Evolutionary conservation across 2,113 vertebrate genomes (phyloP), one percentile per base, ranked within the genome.

Genomic region (Plotosus lineatus): DNA sequence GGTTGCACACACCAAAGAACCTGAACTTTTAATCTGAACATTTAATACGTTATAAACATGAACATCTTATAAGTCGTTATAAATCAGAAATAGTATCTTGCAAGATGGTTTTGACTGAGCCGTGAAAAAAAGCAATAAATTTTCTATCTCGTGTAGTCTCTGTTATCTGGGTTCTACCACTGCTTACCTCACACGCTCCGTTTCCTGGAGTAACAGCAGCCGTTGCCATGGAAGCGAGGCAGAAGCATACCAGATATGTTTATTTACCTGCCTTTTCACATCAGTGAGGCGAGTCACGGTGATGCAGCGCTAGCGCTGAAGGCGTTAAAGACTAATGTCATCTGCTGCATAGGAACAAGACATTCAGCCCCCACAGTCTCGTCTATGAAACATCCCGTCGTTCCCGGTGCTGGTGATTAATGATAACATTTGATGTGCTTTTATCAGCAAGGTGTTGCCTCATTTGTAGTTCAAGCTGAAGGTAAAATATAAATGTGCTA

Each of bases 191-290:
- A 75, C 50, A 83, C 79, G 71, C 81, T 72, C 78, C 1, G 85
- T 81, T 68, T 82, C 85, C 78, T n/a, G 4, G 53, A 78, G 77
- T 60, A 82, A 81, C 83, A 8, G 81, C 42, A 33, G 60, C 75
- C 1, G 83, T 87, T 87, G 78, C 81, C 78, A 87, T 83, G 81
- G 83, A 26, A 85, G 56, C 81, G 17, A 56, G 55, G 56, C 19
- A n/a, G n/a, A 38, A 61, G 73, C 17, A 50, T 82, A 44, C 23
- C 26, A 68, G 69, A 75, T 50, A 68, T 87, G 78, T 78, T 83
- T 80, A 87, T 85, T 84, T 83, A 75, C 48, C 75, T 26, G 17
- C 33, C 69, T 75, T 76, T 60, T 85, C 74, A 85, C 61, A 81
- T 78, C 75, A 80, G 55, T 26, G 28, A 26, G 23, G 40, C 50